Evolutionary conservation across 2,797 vertebrate genomes (phyloP), one percentile per base, ranked within the genome.

Genomic region (Sebastes elongatus): DNA sequence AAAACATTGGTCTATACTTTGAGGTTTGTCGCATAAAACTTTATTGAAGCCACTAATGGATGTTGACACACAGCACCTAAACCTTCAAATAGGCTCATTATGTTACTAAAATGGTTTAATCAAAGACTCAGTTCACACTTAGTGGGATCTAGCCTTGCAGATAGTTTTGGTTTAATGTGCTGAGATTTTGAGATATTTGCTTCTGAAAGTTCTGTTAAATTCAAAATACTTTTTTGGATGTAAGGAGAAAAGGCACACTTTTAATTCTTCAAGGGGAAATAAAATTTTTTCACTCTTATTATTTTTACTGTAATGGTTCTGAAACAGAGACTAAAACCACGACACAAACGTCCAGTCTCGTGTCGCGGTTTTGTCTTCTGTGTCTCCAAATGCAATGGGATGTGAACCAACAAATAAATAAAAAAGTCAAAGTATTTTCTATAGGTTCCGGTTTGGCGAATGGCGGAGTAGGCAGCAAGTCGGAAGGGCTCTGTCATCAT

Each of bases 31-130:
- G 70, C 74, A 63, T 70, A 78, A 35, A 71, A 78, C 63, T 59
- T 65, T 65, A 80, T 30, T 64, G 74, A 85, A 63, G 14, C 6
- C 20, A 57, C 38, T 78, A 70, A 66, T 68, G 57, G 65, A 25
- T 75, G 82, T 33, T 73, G 68, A 82, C 77, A 66, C 38, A 9
- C 27, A 67, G 30, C 42, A 46, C 3, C 70, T 70, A 62, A 73
- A 80, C 33, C 73, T 84, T 82, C 28, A 68, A 56, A 79, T 28
- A 2, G n/a, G 30, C 42, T 80, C 35, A 74, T 80, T 81, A 71
- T 35, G 53, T 80, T 69, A 85, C 42, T 65, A 60, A 82, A 87
- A 75, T 57, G 33, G 71, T 85, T 81, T 79, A 68, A 78, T 83
- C 49, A 72, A 53, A 46, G 42, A 46, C 55, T 76, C 53, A 70